Percentiles rank a stretch among this genome's conserved stretches.
Conservation (phyloP, 2,888 invertebrate species). For the Ennomos fuscantarius region DNA sequence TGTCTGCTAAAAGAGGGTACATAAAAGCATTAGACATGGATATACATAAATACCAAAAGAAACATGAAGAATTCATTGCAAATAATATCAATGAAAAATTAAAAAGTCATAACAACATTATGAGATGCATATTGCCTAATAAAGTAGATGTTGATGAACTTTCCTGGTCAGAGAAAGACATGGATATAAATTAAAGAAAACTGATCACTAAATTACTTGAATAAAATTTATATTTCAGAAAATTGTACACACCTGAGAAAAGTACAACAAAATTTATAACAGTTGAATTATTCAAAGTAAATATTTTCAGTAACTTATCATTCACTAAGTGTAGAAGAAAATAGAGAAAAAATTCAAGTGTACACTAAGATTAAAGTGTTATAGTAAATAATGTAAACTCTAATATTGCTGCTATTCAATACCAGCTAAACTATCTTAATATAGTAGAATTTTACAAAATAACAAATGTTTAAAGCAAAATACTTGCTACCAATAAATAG, state of each 20-base stretch:
- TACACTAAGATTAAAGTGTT: constrained; percentile 54
- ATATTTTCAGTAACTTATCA: constrained; percentile 64
- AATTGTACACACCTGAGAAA: constrained; percentile 83
- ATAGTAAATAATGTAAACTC: constrained; percentile 64
- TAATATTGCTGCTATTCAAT: constrained; percentile 64
- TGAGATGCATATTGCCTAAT: constrained; percentile 47
- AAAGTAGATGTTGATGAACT: constrained; percentile 54
- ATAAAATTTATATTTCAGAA: constrained; percentile 84
- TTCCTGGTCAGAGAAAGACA: constrained; percentile 61
- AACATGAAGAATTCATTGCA: constrained; percentile 66
- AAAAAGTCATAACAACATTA: constrained; percentile 59
- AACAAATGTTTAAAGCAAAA: constrained; percentile 39
- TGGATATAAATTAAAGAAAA: constrained; percentile 62
- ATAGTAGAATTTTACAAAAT: constrained; percentile 51
- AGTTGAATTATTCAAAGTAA: constrained; percentile 67
- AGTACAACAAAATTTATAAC: constrained; percentile 76
- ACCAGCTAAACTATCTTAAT: constrained; percentile 57
- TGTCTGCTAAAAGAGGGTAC: constrained; percentile 73
- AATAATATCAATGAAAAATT: constrained; percentile 63
- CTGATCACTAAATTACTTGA: constrained; percentile 64
- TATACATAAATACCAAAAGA: constrained; percentile 75
- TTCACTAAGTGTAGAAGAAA: constrained; percentile 73
- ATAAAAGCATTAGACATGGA: constrained; percentile 75
- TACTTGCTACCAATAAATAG: constrained; percentile 50
- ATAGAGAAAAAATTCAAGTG: constrained; percentile 63